These are phyloP conservation scores for Athene cunicularia DNA, from an alignment of 2,113 vertebrate species.

Conservation along the genomic window DNA sequence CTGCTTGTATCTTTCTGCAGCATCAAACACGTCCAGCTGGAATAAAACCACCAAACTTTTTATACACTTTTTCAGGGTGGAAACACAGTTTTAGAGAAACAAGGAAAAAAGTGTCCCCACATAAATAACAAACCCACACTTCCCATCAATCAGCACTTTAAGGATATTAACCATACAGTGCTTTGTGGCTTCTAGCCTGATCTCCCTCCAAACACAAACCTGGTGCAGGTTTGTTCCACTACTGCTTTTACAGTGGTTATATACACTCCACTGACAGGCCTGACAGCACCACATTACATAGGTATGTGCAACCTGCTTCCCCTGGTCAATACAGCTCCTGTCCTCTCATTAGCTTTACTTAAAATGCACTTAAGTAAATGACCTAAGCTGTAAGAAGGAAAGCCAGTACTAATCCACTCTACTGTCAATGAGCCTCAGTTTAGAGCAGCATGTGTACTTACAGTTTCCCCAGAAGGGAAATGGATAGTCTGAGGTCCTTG, in stretches of 20 bases:
- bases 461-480: slow-evolving; percentile 87
- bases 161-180: neutral
- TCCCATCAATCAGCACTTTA: neutral
- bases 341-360: neutral
- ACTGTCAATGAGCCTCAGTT: neutral
- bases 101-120: neutral
- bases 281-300: neutral
- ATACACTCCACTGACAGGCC: neutral
- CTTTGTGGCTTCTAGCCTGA: neutral
- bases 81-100: neutral
- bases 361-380: neutral
- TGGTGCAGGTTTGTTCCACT: neutral
- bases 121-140: neutral
- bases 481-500: slow-evolving; percentile 90
- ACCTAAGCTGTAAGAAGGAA: neutral
- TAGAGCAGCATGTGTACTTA: slow-evolving; percentile 65
- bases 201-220: neutral
- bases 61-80: accelerated
- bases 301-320: neutral
- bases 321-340: neutral
- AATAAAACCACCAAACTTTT: neutral
- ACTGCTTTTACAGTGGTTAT: neutral
- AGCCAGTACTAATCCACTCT: neutral
- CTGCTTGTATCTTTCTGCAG: slow-evolving; percentile 88
- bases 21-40: slow-evolving; percentile 93